A percentile compares a stretch with the other conserved stretches of the same genome.
Conservation (phyloP, 1,140 invertebrate genomes). For the Spodoptera frugiperda region DNA sequence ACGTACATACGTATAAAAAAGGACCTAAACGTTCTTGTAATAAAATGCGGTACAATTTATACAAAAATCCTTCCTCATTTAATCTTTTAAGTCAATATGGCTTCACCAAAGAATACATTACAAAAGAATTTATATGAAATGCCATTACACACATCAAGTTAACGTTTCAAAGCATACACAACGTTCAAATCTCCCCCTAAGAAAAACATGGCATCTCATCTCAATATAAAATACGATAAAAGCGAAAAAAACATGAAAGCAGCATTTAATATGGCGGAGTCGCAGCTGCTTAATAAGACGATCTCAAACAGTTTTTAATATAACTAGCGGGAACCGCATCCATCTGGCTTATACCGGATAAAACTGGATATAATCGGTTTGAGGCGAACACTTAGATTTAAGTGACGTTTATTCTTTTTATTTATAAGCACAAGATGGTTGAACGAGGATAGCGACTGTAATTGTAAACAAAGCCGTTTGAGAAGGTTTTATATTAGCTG, state of each 20-base stretch:
- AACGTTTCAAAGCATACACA: not conserved
- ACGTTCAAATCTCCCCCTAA: not conserved
- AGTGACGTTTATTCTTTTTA: slow-evolving; percentile 25
- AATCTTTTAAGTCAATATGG: not conserved
- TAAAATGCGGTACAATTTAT: too few relatives aligned
- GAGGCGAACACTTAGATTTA: slow-evolving; percentile 26
- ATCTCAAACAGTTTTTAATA: slow-evolving; percentile 40
- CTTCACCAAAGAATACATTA: not conserved
- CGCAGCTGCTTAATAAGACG: slow-evolving; percentile 36
- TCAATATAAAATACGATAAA: slow-evolving; percentile 21
- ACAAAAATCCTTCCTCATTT: not conserved
- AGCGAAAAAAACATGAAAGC: slow-evolving; percentile 14
- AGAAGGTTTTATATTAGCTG: too few relatives aligned
- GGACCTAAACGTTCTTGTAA: not conserved
- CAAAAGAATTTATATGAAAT: slow-evolving; percentile 2
- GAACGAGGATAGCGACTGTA: not conserved
- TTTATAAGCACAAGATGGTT: not conserved
- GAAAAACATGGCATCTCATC: slow-evolving; percentile 15
- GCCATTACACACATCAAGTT: not conserved
- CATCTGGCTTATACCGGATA: slow-evolving; percentile 42
- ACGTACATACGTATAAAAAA: not conserved
- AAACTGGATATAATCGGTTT: slow-evolving; percentile 33
- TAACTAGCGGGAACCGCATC: slow-evolving; percentile 43
- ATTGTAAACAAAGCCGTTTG: not conserved
- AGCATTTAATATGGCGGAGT: slow-evolving; percentile 30